Conservation (phyloP, 2,113 vertebrate genomes). For the Cyprinodon brontotheroides region DNA sequence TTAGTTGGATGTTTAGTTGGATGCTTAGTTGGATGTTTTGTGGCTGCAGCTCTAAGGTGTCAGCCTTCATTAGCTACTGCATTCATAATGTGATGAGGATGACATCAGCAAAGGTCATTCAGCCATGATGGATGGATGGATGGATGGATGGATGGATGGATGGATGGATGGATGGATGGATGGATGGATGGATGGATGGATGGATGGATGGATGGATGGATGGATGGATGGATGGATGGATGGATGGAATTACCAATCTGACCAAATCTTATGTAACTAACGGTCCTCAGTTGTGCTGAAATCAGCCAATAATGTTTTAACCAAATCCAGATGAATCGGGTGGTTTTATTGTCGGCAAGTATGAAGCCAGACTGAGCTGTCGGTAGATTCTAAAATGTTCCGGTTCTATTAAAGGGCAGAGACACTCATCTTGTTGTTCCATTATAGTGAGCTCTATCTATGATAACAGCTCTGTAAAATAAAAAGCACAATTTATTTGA, state of each 20-base stretch:
- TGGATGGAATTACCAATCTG: background rate
- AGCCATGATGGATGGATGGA: too few relatives aligned
- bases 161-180: background rate
- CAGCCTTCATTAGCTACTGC: too few relatives aligned
- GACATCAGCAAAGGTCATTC: too few relatives aligned
- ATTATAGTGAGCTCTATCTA: background rate
- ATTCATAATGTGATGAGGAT: too few relatives aligned
- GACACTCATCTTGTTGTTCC: background rate
- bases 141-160: too few relatives aligned
- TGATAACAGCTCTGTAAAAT: background rate
- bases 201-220: background rate
- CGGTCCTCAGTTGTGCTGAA: background rate
- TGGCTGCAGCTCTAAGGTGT: too few relatives aligned
- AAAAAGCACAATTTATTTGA: background rate
- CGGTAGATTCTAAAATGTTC: conserved; percentile 1
- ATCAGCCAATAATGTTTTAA: background rate
- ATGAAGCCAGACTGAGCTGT: background rate
- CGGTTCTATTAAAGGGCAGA: background rate
- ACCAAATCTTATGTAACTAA: background rate
- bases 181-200: too few relatives aligned
- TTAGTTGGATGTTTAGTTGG: too few relatives aligned
- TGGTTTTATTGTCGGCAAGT: background rate
- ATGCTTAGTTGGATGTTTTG: too few relatives aligned
- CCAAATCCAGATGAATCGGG: background rate
- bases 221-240: background rate